Conservation (phyloP, 2,797 vertebrate genomes). For the Crotalus adamanteus region DNA sequence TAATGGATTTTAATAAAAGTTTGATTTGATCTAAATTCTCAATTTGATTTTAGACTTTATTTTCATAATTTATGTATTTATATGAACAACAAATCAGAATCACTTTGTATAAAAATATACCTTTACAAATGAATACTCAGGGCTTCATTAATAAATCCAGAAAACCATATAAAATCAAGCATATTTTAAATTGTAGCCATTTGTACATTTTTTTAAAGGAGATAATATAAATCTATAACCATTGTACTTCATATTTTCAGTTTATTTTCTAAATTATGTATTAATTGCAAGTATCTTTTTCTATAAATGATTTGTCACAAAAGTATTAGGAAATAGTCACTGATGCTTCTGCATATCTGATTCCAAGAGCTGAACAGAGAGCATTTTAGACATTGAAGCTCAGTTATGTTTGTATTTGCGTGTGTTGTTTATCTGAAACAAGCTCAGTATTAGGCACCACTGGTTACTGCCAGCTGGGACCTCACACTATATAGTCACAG, state of each 20-base stretch:
- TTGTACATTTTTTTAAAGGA: neutral
- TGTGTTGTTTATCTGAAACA: constrained; percentile 74
- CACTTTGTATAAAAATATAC: neutral
- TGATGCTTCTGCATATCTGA: constrained; percentile 49
- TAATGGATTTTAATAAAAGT: neutral
- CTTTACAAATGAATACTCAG: neutral
- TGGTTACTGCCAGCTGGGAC: constrained; percentile 88
- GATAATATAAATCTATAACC: neutral
- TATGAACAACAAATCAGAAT: neutral
- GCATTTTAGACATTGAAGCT: constrained; percentile 51
- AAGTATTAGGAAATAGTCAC: constrained; percentile 45
- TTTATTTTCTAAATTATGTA: constrained; percentile 39
- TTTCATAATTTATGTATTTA: neutral
- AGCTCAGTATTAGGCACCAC: constrained; percentile 82
- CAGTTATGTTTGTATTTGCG: constrained; percentile 70
- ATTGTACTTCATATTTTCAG: constrained; percentile 7
- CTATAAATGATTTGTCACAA: constrained; percentile 21
- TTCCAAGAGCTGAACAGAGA: constrained; percentile 52
- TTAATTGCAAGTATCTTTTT: constrained; percentile 32
- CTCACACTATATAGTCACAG: constrained; percentile 78
- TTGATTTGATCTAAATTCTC: neutral
- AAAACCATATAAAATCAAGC: neutral
- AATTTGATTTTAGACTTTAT: neutral
- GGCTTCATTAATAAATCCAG: neutral
- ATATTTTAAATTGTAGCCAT: constrained; percentile 9